phyloP scores from a whole-genome alignment of 2,888 invertebrate species.

The Drosophila phalerata region DNA sequence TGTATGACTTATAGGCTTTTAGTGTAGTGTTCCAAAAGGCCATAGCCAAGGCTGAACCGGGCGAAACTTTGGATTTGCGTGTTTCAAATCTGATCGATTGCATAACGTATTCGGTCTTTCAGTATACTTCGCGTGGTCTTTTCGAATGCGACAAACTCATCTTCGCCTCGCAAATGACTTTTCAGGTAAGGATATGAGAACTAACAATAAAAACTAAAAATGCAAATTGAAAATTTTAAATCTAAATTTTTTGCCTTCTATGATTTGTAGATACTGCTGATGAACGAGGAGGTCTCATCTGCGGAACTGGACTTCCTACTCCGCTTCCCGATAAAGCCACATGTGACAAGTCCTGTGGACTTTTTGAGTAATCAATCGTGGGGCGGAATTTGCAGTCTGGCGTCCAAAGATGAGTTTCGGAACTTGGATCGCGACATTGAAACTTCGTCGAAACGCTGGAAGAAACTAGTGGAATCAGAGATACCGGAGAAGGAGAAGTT shows the following conservation, averaged over 20 bases:
- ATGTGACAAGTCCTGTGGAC: constrained; percentile 97
- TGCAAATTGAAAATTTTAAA: no score
- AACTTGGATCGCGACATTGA: constrained; percentile 98
- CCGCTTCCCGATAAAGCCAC: constrained; percentile 96
- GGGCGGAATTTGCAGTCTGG: constrained; percentile 97
- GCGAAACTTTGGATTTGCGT: constrained; percentile 91
- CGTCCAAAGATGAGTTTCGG: constrained; percentile 95
- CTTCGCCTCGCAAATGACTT: constrained; percentile 98
- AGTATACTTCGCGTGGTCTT: constrained; percentile 96
- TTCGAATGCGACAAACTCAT: constrained; percentile 99
- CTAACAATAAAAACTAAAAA: no score
- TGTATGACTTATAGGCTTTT: constrained; percentile 89
- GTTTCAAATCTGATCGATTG: constrained; percentile 96
- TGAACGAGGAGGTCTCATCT: constrained; percentile 94
- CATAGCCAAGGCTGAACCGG: constrained; percentile 94
- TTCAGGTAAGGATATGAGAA: constrained; percentile 89
- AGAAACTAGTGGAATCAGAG: constrained; percentile 97
- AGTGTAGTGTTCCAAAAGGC: constrained; percentile 99
- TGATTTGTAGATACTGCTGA: constrained; percentile 90
- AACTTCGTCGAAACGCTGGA: constrained; percentile 98
- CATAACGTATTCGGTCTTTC: constrained; percentile 97
- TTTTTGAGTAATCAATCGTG: constrained; percentile 96
- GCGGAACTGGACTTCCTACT: constrained; percentile 96
- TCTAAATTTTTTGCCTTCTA: neutral
- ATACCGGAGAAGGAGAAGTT: constrained; percentile 98